A percentile compares a stretch with the other conserved stretches of the same genome.
These are phyloP conservation scores for Orthosia cruda DNA, from an alignment of 2,888 invertebrate species.

Conservation along the genomic window DNA sequence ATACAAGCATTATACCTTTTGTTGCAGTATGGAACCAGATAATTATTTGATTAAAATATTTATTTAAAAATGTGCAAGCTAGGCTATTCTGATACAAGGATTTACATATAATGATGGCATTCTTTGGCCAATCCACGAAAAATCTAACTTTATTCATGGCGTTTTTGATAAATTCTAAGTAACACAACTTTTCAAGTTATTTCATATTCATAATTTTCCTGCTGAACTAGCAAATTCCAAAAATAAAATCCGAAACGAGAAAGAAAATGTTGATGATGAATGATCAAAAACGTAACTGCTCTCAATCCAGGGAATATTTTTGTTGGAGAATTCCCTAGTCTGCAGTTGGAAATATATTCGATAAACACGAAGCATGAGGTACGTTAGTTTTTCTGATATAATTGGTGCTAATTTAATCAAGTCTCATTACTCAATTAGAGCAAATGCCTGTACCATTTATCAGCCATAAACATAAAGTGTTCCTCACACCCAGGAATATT, in stretches of 20 bases:
- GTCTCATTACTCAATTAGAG: constrained; percentile 25
- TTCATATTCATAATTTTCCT: neutral
- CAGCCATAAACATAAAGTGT: constrained; percentile 31
- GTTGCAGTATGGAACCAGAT: neutral
- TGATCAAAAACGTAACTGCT: neutral
- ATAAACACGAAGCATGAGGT: neutral
- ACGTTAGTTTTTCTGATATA: constrained; percentile 7
- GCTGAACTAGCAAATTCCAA: neutral
- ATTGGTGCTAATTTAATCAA: constrained; percentile 46
- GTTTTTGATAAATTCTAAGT: neutral
- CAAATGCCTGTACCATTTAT: constrained; percentile 23
- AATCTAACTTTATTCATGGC: neutral
- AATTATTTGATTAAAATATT: neutral
- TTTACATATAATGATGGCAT: neutral
- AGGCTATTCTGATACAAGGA: too few relatives aligned
- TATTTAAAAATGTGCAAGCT: neutral
- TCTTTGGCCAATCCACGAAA: neutral
- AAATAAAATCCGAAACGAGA: neutral
- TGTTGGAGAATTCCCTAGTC: neutral
- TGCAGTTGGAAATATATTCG: neutral
- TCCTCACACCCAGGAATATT: neutral
- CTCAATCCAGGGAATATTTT: neutral
- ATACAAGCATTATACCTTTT: neutral
- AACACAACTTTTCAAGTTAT: neutral
- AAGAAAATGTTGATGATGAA: too few relatives aligned